Evolutionary conservation across 2,113 vertebrate species (phyloP).

Genomic region (Beaufortia kweichowensis): DNA sequence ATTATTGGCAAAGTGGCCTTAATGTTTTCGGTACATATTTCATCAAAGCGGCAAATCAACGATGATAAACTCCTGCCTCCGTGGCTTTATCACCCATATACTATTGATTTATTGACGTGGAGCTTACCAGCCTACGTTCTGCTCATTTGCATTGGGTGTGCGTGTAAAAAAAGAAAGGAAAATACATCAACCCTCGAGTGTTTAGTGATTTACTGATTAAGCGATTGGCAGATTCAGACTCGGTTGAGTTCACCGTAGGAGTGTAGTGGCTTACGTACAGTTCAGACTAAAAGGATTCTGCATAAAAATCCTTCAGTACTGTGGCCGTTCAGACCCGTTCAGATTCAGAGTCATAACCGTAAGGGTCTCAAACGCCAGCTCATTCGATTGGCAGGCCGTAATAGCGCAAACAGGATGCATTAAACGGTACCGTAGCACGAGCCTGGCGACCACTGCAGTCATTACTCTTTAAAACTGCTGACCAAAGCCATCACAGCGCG

Average conservation of each 20-base stretch:
- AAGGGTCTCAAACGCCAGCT: constrained; percentile 30
- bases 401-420: constrained; percentile 57
- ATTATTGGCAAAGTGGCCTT: constrained; percentile 40
- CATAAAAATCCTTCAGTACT: neutral
- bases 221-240: too few species aligned
- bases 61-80: constrained; percentile 1
- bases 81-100: neutral
- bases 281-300: neutral
- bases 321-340: neutral
- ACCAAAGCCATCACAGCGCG: constrained; percentile 68
- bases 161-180: too few species aligned
- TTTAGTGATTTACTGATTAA: neutral
- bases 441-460: constrained; percentile 62
- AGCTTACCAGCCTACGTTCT: neutral
- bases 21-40: constrained; percentile 40
- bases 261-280: neutral
- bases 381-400: constrained; percentile 39
- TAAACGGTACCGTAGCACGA: constrained; percentile 62
- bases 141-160: neutral
- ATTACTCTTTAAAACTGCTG: constrained; percentile 75
- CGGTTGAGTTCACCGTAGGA: neutral
- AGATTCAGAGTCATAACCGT: constrained; percentile 14
- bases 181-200: neutral
- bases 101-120: constrained; percentile 17
- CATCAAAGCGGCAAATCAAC: constrained; percentile 41